Base-by-base conservation (phyloP, 2,888 invertebrate genomes). In the Conops quadrifasciatus region DNA sequence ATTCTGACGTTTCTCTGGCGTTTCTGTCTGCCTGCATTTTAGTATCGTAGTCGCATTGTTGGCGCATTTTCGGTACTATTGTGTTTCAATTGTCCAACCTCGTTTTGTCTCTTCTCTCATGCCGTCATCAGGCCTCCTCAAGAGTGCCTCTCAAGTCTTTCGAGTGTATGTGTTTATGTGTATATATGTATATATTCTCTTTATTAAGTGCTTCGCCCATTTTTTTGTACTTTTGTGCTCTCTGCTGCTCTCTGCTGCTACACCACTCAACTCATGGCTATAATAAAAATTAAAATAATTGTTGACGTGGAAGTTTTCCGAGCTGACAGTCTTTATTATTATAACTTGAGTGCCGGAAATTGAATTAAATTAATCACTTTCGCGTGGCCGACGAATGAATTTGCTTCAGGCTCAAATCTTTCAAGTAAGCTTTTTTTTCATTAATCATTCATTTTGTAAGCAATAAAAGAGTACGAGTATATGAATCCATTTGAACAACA, bases 211-310 rank as follows among this genome's bases (percentile, higher is more conserved):
- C 21, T 53, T 53, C 53, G 21, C 15, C 21, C 53, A 21, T 5
- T 53, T 53, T 19, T 53, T 21, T 53, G 7, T 24, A 28, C 24
- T 24, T 24, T 53, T n/a, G 1, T 53, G 16, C 36, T 4, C 53
- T 53, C 2, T 53, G 11, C 21, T 21, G 53, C 21, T 9, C 36
- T 36, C 9, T 36, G 36, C 4, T 36, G 36, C 36, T n/a, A n/a
- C n/a, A n/a, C n/a, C n/a, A n/a, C n/a, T 36, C 36, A 9, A 36
- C 36, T 7, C 36, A 7, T 9, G 36, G 9, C 36, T 36, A 47
- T 63, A 47, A 67, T 67, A 58, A 67, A 67, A 43, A 67, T 67
- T 58, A 67, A 56, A 67, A 67, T 67, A 56, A 67, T 67, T 58
- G 67, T 67, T 67, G 67, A 67, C 67, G 56, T 66, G 30, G 21